phyloP scores from a whole-genome alignment of 2,797 vertebrate genomes.

The Pangasius djambal region DNA sequence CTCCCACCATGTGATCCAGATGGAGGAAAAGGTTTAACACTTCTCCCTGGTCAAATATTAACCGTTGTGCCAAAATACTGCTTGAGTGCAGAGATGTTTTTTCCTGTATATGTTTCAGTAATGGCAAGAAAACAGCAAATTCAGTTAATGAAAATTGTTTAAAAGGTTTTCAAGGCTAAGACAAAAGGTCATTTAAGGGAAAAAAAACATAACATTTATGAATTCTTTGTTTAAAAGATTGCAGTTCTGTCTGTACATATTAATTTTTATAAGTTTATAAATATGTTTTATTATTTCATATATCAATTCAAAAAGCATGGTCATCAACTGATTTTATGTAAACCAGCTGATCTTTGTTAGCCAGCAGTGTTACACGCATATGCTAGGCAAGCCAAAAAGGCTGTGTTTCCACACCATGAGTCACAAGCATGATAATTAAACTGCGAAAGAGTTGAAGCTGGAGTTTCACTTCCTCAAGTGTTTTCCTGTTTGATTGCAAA shows the following conservation, averaged over 20 bases:
- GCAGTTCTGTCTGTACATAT: background rate
- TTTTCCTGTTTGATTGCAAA: slow-evolving; percentile 21
- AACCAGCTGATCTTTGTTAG: slow-evolving; percentile 24
- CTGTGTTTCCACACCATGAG: slow-evolving; percentile 34
- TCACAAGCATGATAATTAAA: slow-evolving; percentile 39
- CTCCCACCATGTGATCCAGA: background rate
- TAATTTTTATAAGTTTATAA: background rate
- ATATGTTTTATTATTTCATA: background rate
- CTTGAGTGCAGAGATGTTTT: background rate
- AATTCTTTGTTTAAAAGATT: background rate
- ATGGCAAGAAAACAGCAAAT: background rate
- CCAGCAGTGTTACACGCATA: slow-evolving; percentile 36
- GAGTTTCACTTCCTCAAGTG: slow-evolving; percentile 29
- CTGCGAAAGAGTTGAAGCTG: slow-evolving; percentile 14
- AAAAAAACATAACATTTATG: background rate
- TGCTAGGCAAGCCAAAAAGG: slow-evolving; percentile 31
- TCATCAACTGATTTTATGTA: background rate
- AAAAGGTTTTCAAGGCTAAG: background rate
- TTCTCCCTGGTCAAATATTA: slow-evolving; percentile 8
- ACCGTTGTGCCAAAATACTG: background rate
- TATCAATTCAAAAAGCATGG: background rate
- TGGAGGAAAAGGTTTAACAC: background rate
- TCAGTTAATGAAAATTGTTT: background rate
- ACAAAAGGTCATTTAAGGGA: background rate
- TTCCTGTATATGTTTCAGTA: background rate